Conservation (phyloP, 2,888 invertebrate species). For the Julus scanicus region DNA sequence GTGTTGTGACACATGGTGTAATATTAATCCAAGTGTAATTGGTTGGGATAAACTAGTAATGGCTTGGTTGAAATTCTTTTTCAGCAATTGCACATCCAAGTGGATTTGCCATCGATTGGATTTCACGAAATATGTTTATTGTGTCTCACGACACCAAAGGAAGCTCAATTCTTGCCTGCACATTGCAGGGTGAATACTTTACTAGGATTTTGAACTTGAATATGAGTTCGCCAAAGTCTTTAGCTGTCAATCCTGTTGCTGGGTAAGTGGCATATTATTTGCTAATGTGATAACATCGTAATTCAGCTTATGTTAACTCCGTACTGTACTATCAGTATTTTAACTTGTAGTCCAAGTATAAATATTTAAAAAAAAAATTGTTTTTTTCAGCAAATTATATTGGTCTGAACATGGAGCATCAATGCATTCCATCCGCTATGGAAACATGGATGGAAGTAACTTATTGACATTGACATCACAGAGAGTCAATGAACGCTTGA, state of each 20-base stretch:
- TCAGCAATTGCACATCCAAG: constrained; percentile 71
- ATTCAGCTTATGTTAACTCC: no score
- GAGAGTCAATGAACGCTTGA: constrained; percentile 62
- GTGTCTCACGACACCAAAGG: constrained; percentile 71
- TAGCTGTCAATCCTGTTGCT: constrained; percentile 77
- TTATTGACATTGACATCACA: constrained; percentile 63
- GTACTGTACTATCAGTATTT: no score
- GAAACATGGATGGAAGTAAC: constrained; percentile 75
- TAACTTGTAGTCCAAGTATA: no score
- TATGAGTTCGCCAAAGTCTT: constrained; percentile 67
- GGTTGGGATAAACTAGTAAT: no score
- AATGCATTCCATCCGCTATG: constrained; percentile 71
- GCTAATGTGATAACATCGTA: no score
- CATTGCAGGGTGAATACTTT: constrained; percentile 78
- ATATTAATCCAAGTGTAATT: no score
- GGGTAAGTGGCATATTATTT: constrained; percentile 65
- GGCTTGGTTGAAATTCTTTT: constrained; percentile 35
- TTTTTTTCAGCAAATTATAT: constrained; percentile 66
- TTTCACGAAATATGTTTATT: constrained; percentile 80
- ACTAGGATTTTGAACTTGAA: constrained; percentile 67
- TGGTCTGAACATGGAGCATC: constrained; percentile 70
- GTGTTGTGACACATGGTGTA: no score
- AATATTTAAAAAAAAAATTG: not conserved
- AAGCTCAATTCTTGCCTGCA: constrained; percentile 75
- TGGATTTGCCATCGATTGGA: constrained; percentile 86